Conservation (phyloP, 2,113 vertebrate genomes). For the Addax nasomaculatus region DNA sequence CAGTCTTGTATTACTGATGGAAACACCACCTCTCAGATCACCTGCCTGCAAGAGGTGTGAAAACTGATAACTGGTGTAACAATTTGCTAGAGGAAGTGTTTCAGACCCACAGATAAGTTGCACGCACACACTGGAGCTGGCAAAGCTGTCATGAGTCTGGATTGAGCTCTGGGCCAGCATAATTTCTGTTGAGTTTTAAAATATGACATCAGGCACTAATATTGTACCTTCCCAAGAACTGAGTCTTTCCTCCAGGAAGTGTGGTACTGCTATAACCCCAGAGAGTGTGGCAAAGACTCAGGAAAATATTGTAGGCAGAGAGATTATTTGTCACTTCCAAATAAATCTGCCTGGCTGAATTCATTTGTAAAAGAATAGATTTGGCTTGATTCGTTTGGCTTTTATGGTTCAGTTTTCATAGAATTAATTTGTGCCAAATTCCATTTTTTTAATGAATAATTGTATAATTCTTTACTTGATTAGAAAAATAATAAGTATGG, state of each 20-base stretch:
- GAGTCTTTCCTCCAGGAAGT: not conserved
- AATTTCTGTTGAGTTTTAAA: not conserved
- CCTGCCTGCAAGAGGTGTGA: not conserved
- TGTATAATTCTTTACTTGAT: conserved; percentile 8
- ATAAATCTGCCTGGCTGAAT: conserved; percentile 43
- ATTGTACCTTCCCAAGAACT: not conserved
- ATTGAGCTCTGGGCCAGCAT: not conserved
- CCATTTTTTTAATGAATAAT: conserved; percentile 25
- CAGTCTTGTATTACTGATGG: not conserved
- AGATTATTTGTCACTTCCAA: conserved; percentile 39
- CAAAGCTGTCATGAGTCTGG: not conserved
- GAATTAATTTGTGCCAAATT: conserved; percentile 40
- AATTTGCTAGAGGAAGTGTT: not conserved
- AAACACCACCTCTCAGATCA: not conserved
- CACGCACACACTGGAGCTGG: not conserved
- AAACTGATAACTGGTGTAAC: not conserved
- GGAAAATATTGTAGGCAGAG: conserved; percentile 14
- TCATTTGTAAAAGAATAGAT: conserved; percentile 37
- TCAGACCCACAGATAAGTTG: not conserved
- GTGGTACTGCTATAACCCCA: not conserved
- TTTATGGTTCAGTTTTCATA: conserved; percentile 10
- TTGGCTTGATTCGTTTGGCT: not conserved
- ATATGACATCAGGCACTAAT: not conserved
- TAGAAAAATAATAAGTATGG: not conserved
- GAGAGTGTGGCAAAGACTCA: conserved; percentile 8